Conservation (phyloP, 1,140 invertebrate species). For the Caerostris darwini region DNA sequence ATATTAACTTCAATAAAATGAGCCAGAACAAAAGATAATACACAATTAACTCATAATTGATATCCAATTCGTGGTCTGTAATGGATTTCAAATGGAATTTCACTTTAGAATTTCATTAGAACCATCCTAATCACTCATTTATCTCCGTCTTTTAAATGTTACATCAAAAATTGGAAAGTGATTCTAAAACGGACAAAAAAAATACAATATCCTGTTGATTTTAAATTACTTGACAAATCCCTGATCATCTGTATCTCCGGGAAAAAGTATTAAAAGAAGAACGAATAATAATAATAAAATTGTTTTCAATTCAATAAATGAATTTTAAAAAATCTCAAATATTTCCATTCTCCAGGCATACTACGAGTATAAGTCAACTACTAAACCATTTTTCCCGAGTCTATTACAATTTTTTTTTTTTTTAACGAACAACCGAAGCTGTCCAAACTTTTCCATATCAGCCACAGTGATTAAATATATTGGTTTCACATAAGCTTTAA, state of each 20-base stretch:
- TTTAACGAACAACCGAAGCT: too few species aligned
- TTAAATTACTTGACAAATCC: constrained; percentile 27
- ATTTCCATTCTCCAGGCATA: too few species aligned
- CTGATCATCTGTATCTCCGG: not conserved
- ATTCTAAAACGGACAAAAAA: not conserved
- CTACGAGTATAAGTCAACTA: too few species aligned
- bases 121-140: not conserved
- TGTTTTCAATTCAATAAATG: too few species aligned
- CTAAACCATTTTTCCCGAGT: too few species aligned
- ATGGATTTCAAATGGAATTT: too few species aligned
- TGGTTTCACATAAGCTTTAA: too few species aligned
- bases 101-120: not conserved
- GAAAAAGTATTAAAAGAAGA: not conserved
- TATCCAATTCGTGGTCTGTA: too few species aligned
- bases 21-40: not conserved
- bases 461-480: too few species aligned
- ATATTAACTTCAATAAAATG: not conserved
- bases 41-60: not conserved
- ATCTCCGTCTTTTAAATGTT: not conserved
- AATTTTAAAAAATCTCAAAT: too few species aligned
- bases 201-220: not conserved
- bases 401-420: too few species aligned
- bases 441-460: too few species aligned
- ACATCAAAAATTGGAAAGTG: not conserved
- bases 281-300: not conserved